phyloP scores from a whole-genome alignment of 2,888 invertebrate genomes.

The Xanthorhoe designata region DNA sequence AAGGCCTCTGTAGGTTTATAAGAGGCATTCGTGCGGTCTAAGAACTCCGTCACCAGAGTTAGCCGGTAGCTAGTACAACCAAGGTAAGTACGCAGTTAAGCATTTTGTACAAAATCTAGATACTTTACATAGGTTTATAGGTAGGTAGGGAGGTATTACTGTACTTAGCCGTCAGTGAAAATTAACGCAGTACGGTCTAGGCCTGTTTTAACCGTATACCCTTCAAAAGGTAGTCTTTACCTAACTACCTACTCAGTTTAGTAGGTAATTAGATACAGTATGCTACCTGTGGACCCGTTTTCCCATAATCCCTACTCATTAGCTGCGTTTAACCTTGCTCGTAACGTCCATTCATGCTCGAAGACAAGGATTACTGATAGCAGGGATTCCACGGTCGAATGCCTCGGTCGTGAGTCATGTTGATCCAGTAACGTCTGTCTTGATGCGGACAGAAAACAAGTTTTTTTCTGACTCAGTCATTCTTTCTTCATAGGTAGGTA shows the following conservation, averaged over 20 bases:
- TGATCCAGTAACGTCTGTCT: constrained; percentile 51
- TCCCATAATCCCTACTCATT: constrained; percentile 16
- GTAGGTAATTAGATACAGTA: not conserved
- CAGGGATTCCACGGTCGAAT: constrained; percentile 66
- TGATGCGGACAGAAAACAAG: constrained; percentile 45
- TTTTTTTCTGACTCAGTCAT: constrained; percentile 59
- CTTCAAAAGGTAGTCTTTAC: not conserved
- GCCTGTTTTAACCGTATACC: not conserved
- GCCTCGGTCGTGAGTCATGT: constrained; percentile 64
- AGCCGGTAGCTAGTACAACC: too few species aligned
- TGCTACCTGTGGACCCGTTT: not conserved
- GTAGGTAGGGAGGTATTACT: too few species aligned
- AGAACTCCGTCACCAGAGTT: too few species aligned
- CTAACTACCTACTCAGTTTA: not conserved
- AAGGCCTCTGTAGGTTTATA: too few species aligned
- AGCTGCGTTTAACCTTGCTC: constrained; percentile 19
- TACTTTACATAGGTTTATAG: too few species aligned
- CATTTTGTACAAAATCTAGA: too few species aligned
- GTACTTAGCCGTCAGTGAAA: too few species aligned
- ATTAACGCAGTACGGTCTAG: too few species aligned
- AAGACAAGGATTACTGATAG: constrained; percentile 31
- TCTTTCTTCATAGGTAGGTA: not conserved
- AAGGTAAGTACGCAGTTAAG: not conserved
- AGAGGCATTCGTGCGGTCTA: too few species aligned
- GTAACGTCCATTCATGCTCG: constrained; percentile 23